Evolutionary conservation across 1,140 invertebrate species (phyloP).

Genomic region (Polyergus mexicanus): DNA sequence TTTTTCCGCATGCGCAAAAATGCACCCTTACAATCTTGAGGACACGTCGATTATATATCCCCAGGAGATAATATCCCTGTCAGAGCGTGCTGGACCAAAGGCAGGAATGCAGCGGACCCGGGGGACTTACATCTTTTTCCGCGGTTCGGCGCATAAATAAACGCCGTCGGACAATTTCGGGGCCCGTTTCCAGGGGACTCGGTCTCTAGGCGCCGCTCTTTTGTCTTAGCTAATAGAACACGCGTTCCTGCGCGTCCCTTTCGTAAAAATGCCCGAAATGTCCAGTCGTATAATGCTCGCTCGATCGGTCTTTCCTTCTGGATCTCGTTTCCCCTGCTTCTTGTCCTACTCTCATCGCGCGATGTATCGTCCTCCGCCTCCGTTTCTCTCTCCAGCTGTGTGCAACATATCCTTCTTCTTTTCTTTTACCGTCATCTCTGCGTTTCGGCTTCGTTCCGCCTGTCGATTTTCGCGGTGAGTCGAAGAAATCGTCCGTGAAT

Average conservation of each 20-base stretch:
- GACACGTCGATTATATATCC: conserved; percentile 78
- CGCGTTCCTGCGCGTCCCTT: conserved; percentile 84
- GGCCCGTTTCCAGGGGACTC: conserved; percentile 57
- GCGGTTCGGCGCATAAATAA: conserved; percentile 86
- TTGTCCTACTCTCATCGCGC: conserved; percentile 42
- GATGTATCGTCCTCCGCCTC: conserved; percentile 40
- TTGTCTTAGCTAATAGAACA: conserved; percentile 87
- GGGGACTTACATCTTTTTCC: conserved; percentile 86
- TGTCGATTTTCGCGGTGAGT: conserved; percentile 64
- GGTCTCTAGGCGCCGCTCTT: conserved; percentile 86
- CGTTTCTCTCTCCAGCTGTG: neutral
- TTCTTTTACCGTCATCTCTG: conserved; percentile 47
- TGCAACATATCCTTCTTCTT: neutral
- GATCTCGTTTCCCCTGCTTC: conserved; percentile 40
- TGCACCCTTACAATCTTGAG: conserved; percentile 69
- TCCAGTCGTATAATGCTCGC: conserved; percentile 84
- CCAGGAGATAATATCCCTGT: conserved; percentile 75
- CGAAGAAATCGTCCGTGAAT: conserved; percentile 58
- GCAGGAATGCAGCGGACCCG: conserved; percentile 80
- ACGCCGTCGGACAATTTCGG: conserved; percentile 83
- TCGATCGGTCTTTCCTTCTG: conserved; percentile 77
- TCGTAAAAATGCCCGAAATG: conserved; percentile 85
- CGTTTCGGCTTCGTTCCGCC: conserved; percentile 69
- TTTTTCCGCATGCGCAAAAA: conserved; percentile 65
- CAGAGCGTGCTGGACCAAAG: conserved; percentile 61